phyloP scores from a whole-genome alignment of 23 tunicate genomes.

The Halocynthia aurantium region DNA sequence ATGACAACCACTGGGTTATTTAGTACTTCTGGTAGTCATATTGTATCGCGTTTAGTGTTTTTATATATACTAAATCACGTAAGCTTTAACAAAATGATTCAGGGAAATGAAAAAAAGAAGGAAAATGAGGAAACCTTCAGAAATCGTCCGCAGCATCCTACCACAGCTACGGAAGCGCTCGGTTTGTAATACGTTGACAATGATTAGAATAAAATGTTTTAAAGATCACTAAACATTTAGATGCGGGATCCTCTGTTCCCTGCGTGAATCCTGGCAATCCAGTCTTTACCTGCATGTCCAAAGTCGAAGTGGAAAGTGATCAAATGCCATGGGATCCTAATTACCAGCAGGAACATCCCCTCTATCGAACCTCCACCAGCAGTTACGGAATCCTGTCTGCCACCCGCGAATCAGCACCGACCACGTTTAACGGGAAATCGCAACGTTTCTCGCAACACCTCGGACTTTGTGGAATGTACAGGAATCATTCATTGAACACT shows the following conservation, averaged over 20 bases:
- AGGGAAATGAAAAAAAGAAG: no score
- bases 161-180: no score
- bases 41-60: no score
- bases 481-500: constrained; percentile 81
- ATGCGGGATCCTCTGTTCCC: constrained; percentile 7
- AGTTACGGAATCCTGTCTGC: constrained; percentile 70
- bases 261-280: constrained; percentile 67
- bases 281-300: constrained; percentile 58
- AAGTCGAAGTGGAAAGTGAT: constrained; percentile 33
- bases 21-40: no score
- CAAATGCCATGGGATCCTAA: constrained; percentile 37
- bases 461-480: constrained; percentile 82
- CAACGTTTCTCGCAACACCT: constrained; percentile 72
- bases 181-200: no score
- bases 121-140: no score
- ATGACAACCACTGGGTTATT: no score
- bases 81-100: no score
- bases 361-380: constrained; percentile 62
- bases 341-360: constrained; percentile 56
- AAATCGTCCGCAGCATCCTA: no score
- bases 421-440: constrained; percentile 64
- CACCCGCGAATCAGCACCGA: constrained; percentile 50
- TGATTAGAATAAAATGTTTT: no score
- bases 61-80: no score
- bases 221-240: background rate